Percentiles rank a stretch among this genome's conserved stretches.
Conservation (phyloP, 2,113 vertebrate genomes). For the Stegostoma tigrinum region DNA sequence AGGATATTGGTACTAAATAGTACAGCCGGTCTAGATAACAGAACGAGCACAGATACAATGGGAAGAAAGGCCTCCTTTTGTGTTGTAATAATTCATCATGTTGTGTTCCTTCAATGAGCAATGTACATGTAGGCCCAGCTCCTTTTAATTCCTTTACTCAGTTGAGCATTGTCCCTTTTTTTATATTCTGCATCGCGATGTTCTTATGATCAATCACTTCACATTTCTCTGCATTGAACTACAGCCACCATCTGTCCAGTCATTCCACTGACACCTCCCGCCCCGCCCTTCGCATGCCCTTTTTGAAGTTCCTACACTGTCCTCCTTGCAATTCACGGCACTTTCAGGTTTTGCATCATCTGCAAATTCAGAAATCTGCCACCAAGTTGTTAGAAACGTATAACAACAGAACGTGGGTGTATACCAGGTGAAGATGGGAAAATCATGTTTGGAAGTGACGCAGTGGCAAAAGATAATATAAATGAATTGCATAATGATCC, state of each 20-base stretch:
- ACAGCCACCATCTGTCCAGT: not conserved
- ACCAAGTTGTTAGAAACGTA: not conserved
- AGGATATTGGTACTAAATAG: too few relatives aligned
- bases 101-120: not conserved
- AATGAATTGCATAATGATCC: not conserved
- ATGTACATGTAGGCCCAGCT: not conserved
- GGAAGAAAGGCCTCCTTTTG: too few relatives aligned
- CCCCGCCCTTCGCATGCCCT: not conserved
- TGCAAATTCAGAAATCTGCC: not conserved
- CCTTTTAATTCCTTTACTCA: not conserved
- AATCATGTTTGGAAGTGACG: not conserved
- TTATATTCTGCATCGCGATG: not conserved
- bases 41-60: too few relatives aligned
- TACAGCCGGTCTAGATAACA: too few relatives aligned
- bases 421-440: not conserved
- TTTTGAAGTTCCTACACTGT: not conserved
- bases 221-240: not conserved
- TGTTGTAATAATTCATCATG: too few relatives aligned
- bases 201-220: not conserved
- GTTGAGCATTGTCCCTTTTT: not conserved
- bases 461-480: not conserved
- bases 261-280: not conserved
- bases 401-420: not conserved
- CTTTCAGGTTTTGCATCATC: not conserved
- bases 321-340: not conserved